Evolutionary conservation across 2,797 vertebrate species (phyloP), one percentile per base, ranked within the genome.

Genomic region (Enoplosus armatus): DNA sequence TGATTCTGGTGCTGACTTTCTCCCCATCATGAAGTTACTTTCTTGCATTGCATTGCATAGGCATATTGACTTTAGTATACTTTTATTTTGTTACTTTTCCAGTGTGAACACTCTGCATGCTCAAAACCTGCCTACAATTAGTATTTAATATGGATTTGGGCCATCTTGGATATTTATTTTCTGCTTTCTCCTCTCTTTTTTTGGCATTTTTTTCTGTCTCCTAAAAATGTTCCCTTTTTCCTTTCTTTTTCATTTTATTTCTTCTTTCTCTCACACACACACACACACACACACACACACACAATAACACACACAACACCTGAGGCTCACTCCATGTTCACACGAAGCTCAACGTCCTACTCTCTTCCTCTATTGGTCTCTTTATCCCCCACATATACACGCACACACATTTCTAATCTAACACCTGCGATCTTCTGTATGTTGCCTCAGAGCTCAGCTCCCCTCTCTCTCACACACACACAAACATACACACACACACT

Each of bases 391-490:
- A 33, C 45, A 41, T 27, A 50, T 31, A 5, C 50, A 66, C 65
- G 50, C 15, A 29, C 33, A 59, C 67, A 55, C 76, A n/a, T 11
- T 33, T 24, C 39, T 58, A 29, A 58, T 18, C 22, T 62, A 29
- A 64, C 79, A 79, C 72, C 54, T 71, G 45, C 39, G 7, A 31
- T 66, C 22, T 47, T 70, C 60, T 60, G 35, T 27, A n/a, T 61
- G 16, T 51, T 69, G 18, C 58, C 50, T 62, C 35, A 55, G 45
- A 74, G 43, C 63, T 35, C 54, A 22, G 26, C 54, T 26, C 5
- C 22, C 31, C 37, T 50, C 58, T 18, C 33, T 10, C 45, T 18
- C 31, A 37, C 50, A 54, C 35, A 68, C 53, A 47, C 41, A 50
- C 50, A 47, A 26, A 29, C 22, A 53, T 31, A 56, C 48, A 77